Evolutionary conservation across 2,113 vertebrate genomes (phyloP).

Genomic region (Paratilapia polleni): DNA sequence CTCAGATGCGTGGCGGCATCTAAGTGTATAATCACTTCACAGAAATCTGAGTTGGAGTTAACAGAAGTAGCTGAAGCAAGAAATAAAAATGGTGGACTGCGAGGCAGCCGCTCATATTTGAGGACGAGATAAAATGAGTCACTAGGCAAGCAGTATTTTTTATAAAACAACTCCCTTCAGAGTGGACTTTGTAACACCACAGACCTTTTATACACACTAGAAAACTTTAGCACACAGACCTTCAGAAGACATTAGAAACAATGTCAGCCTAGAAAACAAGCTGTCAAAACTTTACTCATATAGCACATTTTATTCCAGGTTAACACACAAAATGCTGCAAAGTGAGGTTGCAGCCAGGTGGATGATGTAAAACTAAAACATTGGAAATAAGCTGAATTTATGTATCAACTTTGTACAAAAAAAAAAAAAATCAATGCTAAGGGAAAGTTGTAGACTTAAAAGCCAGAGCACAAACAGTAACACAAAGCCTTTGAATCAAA

Average conservation of each 20-base stretch:
- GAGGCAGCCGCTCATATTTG: background rate
- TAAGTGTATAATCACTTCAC: too few species aligned
- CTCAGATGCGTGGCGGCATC: too few species aligned
- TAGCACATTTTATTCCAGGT: background rate
- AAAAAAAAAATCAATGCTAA: background rate
- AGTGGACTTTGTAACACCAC: background rate
- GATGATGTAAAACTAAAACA: background rate
- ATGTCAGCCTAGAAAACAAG: background rate
- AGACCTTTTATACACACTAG: background rate
- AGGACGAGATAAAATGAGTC: background rate
- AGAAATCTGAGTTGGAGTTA: too few species aligned
- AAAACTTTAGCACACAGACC: background rate
- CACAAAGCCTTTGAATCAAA: background rate
- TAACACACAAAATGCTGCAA: background rate
- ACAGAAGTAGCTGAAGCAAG: too few species aligned
- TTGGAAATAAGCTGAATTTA: too few species aligned
- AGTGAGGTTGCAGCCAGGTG: background rate
- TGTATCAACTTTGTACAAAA: background rate
- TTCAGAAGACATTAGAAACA: too few species aligned
- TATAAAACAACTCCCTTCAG: background rate
- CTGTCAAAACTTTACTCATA: background rate
- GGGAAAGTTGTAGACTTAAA: background rate
- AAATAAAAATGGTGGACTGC: too few species aligned
- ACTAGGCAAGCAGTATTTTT: background rate
- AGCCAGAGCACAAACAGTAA: background rate